These are phyloP conservation scores for Zeuzera pyrina DNA, from an alignment of 2,888 invertebrate genomes.

Conservation along the genomic window DNA sequence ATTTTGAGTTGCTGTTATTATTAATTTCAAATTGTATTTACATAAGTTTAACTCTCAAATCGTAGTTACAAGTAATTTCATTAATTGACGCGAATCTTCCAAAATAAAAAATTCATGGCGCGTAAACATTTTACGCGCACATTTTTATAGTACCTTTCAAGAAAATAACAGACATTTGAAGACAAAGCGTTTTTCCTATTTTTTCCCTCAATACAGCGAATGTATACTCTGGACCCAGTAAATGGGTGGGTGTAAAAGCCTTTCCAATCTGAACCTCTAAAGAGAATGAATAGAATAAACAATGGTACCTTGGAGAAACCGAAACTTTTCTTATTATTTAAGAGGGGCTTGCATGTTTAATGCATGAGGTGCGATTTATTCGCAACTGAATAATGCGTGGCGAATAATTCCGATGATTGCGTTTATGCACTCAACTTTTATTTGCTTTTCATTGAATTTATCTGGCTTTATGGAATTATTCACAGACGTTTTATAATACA, in stretches of 20 bases:
- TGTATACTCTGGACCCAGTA: constrained; percentile 47
- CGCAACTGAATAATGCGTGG: constrained; percentile 41
- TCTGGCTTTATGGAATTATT: too few species aligned
- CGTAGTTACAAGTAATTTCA: constrained; percentile 42
- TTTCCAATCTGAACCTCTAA: constrained; percentile 62
- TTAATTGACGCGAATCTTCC: constrained; percentile 51
- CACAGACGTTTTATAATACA: too few species aligned
- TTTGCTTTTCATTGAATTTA: too few species aligned
- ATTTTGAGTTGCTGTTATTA: too few species aligned
- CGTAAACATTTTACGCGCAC: constrained; percentile 35
- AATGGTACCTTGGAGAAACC: constrained; percentile 46
- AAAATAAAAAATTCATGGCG: constrained; percentile 56
- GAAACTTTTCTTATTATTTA: constrained; percentile 65
- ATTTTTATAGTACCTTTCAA: constrained; percentile 59
- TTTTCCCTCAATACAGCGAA: constrained; percentile 40
- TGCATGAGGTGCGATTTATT: constrained; percentile 60
- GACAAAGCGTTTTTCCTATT: constrained; percentile 48
- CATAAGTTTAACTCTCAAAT: too few species aligned
- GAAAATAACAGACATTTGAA: constrained; percentile 58
- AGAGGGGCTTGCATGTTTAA: constrained; percentile 59
- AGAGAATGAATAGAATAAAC: constrained; percentile 57
- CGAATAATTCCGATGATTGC: constrained; percentile 47
- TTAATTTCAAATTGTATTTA: too few species aligned
- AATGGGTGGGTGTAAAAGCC: constrained; percentile 58
- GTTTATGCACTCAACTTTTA: constrained; percentile 32